A percentile compares a stretch with the other conserved stretches of the same genome.
Conservation (phyloP, 2,113 vertebrate species). For the Bubo scandiacus region DNA sequence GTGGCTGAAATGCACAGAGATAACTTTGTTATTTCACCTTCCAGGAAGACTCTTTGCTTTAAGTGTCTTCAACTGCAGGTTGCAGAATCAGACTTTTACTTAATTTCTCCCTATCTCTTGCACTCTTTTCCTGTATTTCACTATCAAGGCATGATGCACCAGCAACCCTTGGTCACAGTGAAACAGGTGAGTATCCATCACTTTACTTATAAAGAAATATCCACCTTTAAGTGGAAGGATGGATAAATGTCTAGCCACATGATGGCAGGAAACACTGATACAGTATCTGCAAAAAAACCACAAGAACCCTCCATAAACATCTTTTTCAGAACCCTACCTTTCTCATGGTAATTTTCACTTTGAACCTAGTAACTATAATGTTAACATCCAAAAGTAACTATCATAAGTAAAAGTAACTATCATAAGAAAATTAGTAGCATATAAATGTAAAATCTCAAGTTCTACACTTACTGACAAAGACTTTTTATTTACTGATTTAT, state of each 20-base stretch:
- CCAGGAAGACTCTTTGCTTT: neutral
- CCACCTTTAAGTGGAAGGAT: neutral
- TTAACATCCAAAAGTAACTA: neutral
- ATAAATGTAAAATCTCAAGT: neutral
- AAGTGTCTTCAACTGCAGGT: neutral
- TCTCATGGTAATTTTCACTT: neutral
- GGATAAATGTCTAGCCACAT: neutral
- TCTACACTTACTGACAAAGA: neutral
- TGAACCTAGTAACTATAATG: neutral
- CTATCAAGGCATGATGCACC: neutral
- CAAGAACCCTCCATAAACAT: neutral
- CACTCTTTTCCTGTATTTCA: neutral
- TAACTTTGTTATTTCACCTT: neutral
- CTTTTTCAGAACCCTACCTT: neutral
- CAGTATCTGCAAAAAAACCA: neutral
- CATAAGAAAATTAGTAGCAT: neutral
- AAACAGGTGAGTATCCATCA: neutral
- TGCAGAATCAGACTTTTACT: neutral
- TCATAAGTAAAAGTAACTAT: neutral
- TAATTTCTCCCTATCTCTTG: neutral
- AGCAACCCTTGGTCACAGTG: neutral
- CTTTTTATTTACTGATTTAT: neutral
- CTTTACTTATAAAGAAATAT: neutral
- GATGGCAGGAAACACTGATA: neutral
- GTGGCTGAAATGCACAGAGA: neutral